Percentiles rank a stretch among this genome's conserved stretches.
phyloP scores from a whole-genome alignment of 2,113 vertebrate species.

The Rhabdornis inornatus region DNA sequence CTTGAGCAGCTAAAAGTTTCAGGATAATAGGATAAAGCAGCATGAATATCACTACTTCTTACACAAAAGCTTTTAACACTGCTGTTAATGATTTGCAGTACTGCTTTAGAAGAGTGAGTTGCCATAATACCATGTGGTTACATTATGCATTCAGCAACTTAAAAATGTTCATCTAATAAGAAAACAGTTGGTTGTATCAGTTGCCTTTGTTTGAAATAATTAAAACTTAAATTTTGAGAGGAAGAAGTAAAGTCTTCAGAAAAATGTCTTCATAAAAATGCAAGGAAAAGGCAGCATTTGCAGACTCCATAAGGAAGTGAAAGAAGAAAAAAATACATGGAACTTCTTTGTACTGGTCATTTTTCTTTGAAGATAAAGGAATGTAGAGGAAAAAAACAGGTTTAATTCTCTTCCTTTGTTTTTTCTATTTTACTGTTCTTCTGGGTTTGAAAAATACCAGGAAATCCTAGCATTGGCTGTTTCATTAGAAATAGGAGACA shows the following conservation, averaged over 20 bases:
- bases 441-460: neutral
- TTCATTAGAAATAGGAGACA: neutral
- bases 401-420: neutral
- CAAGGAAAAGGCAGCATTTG: neutral
- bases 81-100: neutral
- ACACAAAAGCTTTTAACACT: neutral
- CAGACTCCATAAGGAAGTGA: neutral
- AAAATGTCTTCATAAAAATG: neutral
- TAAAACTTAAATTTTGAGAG: neutral
- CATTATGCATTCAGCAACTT: neutral
- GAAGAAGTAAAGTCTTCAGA: neutral
- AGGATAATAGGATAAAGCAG: neutral
- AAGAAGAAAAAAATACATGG: neutral
- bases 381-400: neutral
- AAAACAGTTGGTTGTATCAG: neutral
- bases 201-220: neutral
- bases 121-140: neutral
- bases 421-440: neutral
- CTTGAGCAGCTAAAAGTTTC: neutral
- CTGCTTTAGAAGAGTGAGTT: neutral
- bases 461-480: neutral
- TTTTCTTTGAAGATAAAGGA: neutral
- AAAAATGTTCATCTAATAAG: neutral
- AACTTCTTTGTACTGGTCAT: neutral
- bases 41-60: neutral